phyloP scores from a whole-genome alignment of 2,888 invertebrate genomes.

The Epinotia bilunana region DNA sequence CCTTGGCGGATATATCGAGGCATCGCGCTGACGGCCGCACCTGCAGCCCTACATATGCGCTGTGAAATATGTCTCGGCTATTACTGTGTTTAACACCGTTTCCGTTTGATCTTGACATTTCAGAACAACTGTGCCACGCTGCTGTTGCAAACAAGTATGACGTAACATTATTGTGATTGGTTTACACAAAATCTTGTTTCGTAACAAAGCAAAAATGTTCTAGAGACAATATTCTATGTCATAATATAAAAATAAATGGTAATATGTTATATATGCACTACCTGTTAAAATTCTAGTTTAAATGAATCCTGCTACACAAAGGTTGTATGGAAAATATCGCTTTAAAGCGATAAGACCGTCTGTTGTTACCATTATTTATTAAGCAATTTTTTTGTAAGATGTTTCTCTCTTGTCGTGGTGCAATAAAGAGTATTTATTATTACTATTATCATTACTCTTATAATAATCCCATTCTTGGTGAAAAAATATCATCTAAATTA shows the following conservation, averaged over 20 bases:
- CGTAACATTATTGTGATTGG: neutral
- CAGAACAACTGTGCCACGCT: neutral
- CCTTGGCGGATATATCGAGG: constrained; percentile 42
- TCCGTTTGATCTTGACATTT: neutral
- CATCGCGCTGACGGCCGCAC: constrained; percentile 35
- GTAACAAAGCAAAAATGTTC: too few relatives aligned
- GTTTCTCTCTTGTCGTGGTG: too few relatives aligned
- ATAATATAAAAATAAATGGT: too few relatives aligned
- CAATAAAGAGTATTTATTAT: too few relatives aligned
- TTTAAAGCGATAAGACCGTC: too few relatives aligned
- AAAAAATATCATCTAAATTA: neutral
- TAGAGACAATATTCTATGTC: too few relatives aligned
- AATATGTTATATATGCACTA: too few relatives aligned
- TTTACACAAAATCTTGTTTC: neutral
- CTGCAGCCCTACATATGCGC: constrained; percentile 35
- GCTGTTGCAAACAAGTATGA: neutral
- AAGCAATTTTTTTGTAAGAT: too few relatives aligned
- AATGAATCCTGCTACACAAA: too few relatives aligned
- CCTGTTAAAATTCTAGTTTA: too few relatives aligned
- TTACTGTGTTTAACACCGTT: constrained; percentile 28
- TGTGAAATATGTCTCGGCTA: constrained; percentile 29
- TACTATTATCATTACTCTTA: neutral
- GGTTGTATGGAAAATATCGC: too few relatives aligned
- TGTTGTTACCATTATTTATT: too few relatives aligned
- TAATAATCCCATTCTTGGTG: neutral